Evolutionary conservation across 1,140 invertebrate species (phyloP).

Genomic region (Orchesella cincta): DNA sequence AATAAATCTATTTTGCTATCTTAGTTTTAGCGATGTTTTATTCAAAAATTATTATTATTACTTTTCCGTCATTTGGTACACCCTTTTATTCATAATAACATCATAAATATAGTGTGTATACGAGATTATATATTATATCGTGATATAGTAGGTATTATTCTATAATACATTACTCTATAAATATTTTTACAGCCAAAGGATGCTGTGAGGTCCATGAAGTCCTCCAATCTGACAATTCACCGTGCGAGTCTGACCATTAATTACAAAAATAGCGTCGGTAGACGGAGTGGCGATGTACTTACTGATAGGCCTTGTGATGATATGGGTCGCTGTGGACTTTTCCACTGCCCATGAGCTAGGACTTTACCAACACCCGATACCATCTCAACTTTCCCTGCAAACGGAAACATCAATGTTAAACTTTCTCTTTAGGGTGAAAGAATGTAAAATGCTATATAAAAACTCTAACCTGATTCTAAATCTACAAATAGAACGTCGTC

Average conservation of each 20-base stretch:
- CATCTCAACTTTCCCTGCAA: slow-evolving; percentile 73
- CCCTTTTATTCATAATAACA: background rate
- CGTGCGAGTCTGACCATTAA: slow-evolving; percentile 72
- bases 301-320: slow-evolving; percentile 70
- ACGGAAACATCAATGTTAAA: slow-evolving; percentile 27
- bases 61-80: background rate
- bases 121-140: no score
- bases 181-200: slow-evolving; percentile 64
- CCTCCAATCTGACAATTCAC: slow-evolving; percentile 77
- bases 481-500: slow-evolving; percentile 76
- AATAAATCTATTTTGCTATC: background rate
- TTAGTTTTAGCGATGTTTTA: no score
- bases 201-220: slow-evolving; percentile 65
- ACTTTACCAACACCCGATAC: slow-evolving; percentile 69
- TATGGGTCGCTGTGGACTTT: slow-evolving; percentile 69
- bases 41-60: background rate
- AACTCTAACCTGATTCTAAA: slow-evolving; percentile 66
- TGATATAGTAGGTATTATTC: background rate
- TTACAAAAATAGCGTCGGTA: slow-evolving; percentile 70
- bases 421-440: background rate
- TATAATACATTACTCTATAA: background rate
- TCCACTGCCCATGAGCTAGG: slow-evolving; percentile 65
- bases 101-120: background rate
- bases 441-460: background rate
- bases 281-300: slow-evolving; percentile 75